These are phyloP conservation scores for Oryzias sinensis DNA, from an alignment of 2,797 vertebrate genomes.

Conservation along the genomic window DNA sequence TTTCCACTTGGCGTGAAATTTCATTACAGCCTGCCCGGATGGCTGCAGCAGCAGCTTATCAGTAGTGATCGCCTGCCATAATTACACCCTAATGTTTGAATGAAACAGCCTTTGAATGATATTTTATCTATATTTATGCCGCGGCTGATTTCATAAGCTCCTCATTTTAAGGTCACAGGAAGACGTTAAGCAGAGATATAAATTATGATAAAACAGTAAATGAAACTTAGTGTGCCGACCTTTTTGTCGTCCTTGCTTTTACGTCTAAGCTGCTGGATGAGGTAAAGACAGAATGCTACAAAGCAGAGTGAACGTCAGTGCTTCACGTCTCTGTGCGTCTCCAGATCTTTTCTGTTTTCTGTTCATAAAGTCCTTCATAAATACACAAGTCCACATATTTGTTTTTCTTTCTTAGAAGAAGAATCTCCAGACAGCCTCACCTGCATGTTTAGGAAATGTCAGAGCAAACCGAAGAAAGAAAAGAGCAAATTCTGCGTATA, in stretches of 20 bases:
- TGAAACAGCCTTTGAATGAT: conserved; percentile 47
- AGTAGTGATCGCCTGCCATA: conserved; percentile 47
- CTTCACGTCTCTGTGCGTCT: no score
- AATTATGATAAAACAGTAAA: conserved; percentile 32
- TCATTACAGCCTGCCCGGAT: conserved; percentile 44
- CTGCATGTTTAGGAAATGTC: no score
- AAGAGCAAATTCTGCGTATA: no score
- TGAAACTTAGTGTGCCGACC: conserved; percentile 27
- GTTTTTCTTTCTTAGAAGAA: no score
- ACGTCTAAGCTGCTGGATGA: not conserved
- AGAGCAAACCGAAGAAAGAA: no score
- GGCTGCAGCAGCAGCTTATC: conserved; percentile 37
- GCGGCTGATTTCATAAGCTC: conserved; percentile 53
- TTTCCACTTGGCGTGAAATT: conserved; percentile 50
- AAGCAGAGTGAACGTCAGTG: no score
- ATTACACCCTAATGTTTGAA: conserved; percentile 55
- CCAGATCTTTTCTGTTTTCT: no score
- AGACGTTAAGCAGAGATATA: conserved; percentile 52
- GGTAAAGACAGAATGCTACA: conserved; percentile 2
- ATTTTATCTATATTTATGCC: conserved; percentile 65
- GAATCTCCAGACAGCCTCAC: no score
- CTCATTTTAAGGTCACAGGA: conserved; percentile 50
- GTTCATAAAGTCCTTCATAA: no score
- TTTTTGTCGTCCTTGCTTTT: conserved; percentile 7
- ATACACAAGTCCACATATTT: no score